Percentiles rank a stretch among this genome's conserved stretches.
Conservation (phyloP, 2,797 vertebrate genomes). For the Parambassis ranga region DNA sequence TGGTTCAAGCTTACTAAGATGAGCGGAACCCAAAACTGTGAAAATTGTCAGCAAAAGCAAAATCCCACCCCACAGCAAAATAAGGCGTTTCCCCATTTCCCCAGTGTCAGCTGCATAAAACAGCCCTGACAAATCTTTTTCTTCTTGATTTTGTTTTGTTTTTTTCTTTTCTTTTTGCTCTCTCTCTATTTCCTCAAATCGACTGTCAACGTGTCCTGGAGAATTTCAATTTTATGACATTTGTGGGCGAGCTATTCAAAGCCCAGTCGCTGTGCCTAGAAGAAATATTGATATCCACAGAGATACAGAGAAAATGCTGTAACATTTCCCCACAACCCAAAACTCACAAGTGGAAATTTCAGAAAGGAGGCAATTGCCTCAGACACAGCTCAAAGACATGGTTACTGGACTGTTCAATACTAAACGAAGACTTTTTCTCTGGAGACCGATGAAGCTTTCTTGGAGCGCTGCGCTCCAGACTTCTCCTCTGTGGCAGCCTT, state of each 20-base stretch:
- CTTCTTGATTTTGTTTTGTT: slow-evolving; percentile 11
- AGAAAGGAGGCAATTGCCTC: slow-evolving; percentile 46
- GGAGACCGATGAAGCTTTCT: slow-evolving; percentile 70
- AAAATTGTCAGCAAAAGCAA: slow-evolving; percentile 60
- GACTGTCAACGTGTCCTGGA: slow-evolving; percentile 54
- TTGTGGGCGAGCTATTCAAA: slow-evolving; percentile 46
- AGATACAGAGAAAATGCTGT: slow-evolving; percentile 49
- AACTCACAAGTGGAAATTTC: slow-evolving; percentile 44
- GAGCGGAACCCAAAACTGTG: slow-evolving; percentile 53
- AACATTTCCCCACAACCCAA: slow-evolving; percentile 25
- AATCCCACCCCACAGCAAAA: slow-evolving; percentile 55
- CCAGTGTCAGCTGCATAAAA: slow-evolving; percentile 53
- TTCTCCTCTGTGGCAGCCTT: slow-evolving; percentile 72
- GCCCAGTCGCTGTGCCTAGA: slow-evolving; percentile 17
- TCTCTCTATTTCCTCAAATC: slow-evolving; percentile 31
- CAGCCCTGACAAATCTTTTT: slow-evolving; percentile 46
- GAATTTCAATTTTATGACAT: slow-evolving; percentile 61
- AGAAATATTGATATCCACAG: slow-evolving; percentile 45
- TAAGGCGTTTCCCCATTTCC: slow-evolving; percentile 54
- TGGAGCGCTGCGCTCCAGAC: slow-evolving; percentile 51
- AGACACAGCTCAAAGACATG: slow-evolving; percentile 66
- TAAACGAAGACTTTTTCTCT: slow-evolving; percentile 62
- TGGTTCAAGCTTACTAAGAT: slow-evolving; percentile 43
- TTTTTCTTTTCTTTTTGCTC: no score
- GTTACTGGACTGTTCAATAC: slow-evolving; percentile 76